Evolutionary conservation across 2,888 invertebrate species (phyloP), one percentile per base, ranked within the genome.

Genomic region (Ferdinandea cuprea): DNA sequence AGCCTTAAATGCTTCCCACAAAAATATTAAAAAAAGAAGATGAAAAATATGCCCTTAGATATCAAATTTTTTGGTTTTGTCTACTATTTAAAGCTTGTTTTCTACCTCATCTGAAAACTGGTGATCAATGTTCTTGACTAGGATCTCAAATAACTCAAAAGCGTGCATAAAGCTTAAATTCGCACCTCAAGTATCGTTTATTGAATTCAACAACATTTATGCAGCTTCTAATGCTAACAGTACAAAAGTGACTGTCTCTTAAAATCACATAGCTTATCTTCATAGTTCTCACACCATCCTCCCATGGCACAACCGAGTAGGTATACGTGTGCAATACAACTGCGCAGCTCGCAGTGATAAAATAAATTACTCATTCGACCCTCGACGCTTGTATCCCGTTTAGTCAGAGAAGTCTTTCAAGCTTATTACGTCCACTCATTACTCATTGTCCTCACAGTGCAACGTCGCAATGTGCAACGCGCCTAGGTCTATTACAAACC

Each of bases 351-450:
- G 63, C 50, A 54, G 59, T 46, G 35, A 68, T 40, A 58, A 81
- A 81, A 77, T 42, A 61, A 65, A 81, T 81, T 72, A 61, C 77
- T 32, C 69, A 71, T 71, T 71, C 81, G 65, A 71, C 76, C 81
- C 81, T 76, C 65, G 76, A 42, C 58, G 69, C 17, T 40, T 21
- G 76, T 66, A 35, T 71, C 65, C 59, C 71, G 52, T 81, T 80
- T 76, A 76, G 81, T 81, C 71, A 76, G 66, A 68, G 30, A 46
- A 71, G 42, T 78, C 56, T 73, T 83, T 68, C 72, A 78, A 78
- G 73, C 54, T 48, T 50, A 73, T 78, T 73, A 78, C 66, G 25
- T 68, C 40, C 30, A 66, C 72, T 61, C 78, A 83, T 83, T 83
- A 83, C 68, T 83, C 83, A 78, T 78, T 73, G 83, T 68, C 83